A percentile compares a stretch with the other conserved stretches of the same genome.
Evolutionary conservation across 2,113 vertebrate species (phyloP).

Genomic region (Salvelinus sp.): DNA sequence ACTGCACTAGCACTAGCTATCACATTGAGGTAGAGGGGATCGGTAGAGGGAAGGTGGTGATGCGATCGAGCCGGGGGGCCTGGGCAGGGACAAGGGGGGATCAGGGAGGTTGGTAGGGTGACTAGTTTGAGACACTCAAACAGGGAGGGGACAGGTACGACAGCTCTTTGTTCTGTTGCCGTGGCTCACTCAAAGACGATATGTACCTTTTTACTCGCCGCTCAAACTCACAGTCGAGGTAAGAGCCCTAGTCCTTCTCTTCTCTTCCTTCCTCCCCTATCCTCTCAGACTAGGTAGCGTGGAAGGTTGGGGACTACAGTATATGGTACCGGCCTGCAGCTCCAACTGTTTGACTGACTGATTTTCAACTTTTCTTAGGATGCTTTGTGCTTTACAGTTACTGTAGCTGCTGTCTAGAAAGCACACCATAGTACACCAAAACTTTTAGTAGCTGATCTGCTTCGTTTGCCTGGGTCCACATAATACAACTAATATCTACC

Average conservation of each 20-base stretch:
- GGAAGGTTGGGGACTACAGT: too few relatives aligned
- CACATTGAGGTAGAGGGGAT: not conserved
- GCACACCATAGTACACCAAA: too few relatives aligned
- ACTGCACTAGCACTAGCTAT: not conserved
- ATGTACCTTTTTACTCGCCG: slow-evolving; percentile 35
- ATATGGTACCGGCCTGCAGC: too few relatives aligned
- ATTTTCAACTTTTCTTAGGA: too few relatives aligned
- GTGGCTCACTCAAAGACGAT: slow-evolving; percentile 40
- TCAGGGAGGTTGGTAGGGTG: not conserved
- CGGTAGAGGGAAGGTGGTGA: slow-evolving; percentile 16
- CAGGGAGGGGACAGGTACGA: not conserved
- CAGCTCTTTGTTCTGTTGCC: slow-evolving; percentile 58
- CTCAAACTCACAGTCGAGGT: slow-evolving; percentile 56
- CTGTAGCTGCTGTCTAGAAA: too few relatives aligned
- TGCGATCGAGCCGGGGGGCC: slow-evolving; percentile 43
- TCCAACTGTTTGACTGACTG: too few relatives aligned
- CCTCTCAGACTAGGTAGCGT: too few relatives aligned
- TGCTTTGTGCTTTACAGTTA: too few relatives aligned
- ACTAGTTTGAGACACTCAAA: slow-evolving; percentile 11
- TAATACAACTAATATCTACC: too few relatives aligned
- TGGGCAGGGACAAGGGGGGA: slow-evolving; percentile 25
- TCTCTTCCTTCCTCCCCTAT: too few relatives aligned
- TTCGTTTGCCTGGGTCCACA: too few relatives aligned
- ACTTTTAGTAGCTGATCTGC: too few relatives aligned
- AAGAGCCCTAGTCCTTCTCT: slow-evolving; percentile 18